Conservation (phyloP, 1,140 invertebrate genomes). For the Macrocentrus cingulum region DNA sequence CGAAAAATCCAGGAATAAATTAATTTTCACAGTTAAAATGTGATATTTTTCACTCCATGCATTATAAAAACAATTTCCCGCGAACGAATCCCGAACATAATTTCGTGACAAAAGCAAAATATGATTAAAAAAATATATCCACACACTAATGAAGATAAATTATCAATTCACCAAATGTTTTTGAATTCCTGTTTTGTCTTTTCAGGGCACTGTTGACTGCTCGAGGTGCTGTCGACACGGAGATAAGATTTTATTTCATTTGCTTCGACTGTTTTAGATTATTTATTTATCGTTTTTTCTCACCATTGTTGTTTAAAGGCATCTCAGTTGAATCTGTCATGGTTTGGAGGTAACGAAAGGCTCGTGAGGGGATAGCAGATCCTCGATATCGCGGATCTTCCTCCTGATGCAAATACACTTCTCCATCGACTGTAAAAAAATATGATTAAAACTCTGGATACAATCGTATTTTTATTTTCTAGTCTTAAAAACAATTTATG, state of each 20-base stretch:
- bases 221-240: slow-evolving; percentile 38
- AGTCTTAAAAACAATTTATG: no score
- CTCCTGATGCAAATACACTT: slow-evolving; percentile 61
- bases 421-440: slow-evolving; percentile 58
- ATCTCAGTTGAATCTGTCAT: slow-evolving; percentile 60
- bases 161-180: slow-evolving; percentile 46
- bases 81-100: no score
- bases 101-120: no score
- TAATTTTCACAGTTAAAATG: not conserved
- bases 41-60: no score
- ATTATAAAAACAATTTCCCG: no score
- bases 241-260: slow-evolving; percentile 25
- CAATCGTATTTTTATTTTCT: no score
- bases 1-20: slow-evolving; percentile 16
- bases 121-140: no score
- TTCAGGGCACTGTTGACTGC: slow-evolving; percentile 41
- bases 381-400: slow-evolving; percentile 68
- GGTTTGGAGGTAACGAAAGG: slow-evolving; percentile 68
- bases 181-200: slow-evolving; percentile 53
- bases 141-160: slow-evolving; percentile 1
- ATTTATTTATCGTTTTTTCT: not conserved
- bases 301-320: slow-evolving; percentile 25
- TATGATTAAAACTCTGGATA: not conserved
- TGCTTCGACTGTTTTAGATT: not conserved
- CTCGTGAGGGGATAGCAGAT: slow-evolving; percentile 70